Base-by-base conservation (phyloP, 2,888 invertebrate species). In the Sesia apiformis region DNA sequence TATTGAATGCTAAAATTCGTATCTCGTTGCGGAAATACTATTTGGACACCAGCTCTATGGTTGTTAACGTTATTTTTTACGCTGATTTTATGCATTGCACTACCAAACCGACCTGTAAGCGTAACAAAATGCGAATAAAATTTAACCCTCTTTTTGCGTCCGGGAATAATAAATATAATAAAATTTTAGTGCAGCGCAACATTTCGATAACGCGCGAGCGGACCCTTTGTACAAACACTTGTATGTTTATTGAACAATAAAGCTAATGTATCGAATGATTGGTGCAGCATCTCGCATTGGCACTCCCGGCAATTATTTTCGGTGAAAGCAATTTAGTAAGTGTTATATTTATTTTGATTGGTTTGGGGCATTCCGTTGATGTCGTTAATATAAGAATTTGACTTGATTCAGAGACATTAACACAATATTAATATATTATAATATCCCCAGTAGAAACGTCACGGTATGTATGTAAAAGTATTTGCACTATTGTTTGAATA, bases 251-350 rank as follows among this genome's bases (percentile, higher is more conserved):
- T 57, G 57, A 55, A 54, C 59, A 64, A 64, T 61, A 63, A 61
- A 60, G 60, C 57, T 64, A 63, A 64, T 62, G 62, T 64, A 60
- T 63, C 63, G 59, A 56, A 52, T 64, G 58, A 61, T 59, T 56
- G 58, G 52, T 55, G 52, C 51, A 53, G 53, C 55, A 53, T 52
- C 55, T 59, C 57, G 23, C 23, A 23, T 23, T 2, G 23, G 23
- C 23, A 23, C 23, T 23, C 23, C 23, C 23, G 2, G 23, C 23
- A 23, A 23, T 23, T 23, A 23, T 23, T 23, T 23, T 23, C 2
- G 23, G 23, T 23, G 23, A 23, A 23, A 23, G n/a, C n/a, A n/a
- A n/a, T n/a, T n/a, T n/a, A n/a, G 23, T 23, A 23, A 23, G 23
- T 23, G 23, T 23, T 23, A 23, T 23, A 23, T 23, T 23, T 23